Percentiles rank a stretch among this genome's conserved stretches.
Evolutionary conservation across 1,140 invertebrate genomes (phyloP).

Genomic region (Thaumatotibia leucotreta): DNA sequence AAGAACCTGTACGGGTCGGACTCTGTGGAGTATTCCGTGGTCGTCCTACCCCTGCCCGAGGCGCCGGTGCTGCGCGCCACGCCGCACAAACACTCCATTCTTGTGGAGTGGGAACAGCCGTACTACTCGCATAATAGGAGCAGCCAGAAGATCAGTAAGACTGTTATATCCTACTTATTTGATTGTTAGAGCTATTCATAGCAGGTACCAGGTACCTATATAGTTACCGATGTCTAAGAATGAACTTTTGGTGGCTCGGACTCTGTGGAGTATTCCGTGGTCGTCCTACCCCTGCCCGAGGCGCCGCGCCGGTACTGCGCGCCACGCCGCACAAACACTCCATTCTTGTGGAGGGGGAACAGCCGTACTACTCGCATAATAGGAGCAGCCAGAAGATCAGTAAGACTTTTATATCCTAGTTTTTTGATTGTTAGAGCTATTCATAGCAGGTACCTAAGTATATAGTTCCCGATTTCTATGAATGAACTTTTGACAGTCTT

Average conservation of each 20-base stretch:
- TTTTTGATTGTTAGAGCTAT: no score
- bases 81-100: slow-evolving; percentile 81
- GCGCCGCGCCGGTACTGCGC: slow-evolving; percentile 80
- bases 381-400: no score
- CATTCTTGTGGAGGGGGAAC: slow-evolving; percentile 81
- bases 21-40: slow-evolving; percentile 86
- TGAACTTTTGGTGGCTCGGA: no score
- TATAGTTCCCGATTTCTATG: no score
- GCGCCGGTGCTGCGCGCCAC: slow-evolving; percentile 80
- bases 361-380: slow-evolving; percentile 51
- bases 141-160: no score
- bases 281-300: slow-evolving; percentile 85
- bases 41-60: slow-evolving; percentile 85
- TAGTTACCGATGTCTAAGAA: no score
- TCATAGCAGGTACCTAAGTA: no score
- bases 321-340: slow-evolving; percentile 82
- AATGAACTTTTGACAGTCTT: no score
- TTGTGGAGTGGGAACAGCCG: slow-evolving; percentile 81
- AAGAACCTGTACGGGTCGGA: slow-evolving; percentile 91
- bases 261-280: slow-evolving; percentile 86
- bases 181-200: no score
- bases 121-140: slow-evolving; percentile 39
- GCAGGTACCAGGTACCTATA: no score
- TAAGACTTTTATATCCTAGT: no score
- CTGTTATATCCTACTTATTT: no score